These are phyloP conservation scores for Podilymbus podiceps DNA, from an alignment of 2,113 vertebrate genomes.

Conservation along the genomic window DNA sequence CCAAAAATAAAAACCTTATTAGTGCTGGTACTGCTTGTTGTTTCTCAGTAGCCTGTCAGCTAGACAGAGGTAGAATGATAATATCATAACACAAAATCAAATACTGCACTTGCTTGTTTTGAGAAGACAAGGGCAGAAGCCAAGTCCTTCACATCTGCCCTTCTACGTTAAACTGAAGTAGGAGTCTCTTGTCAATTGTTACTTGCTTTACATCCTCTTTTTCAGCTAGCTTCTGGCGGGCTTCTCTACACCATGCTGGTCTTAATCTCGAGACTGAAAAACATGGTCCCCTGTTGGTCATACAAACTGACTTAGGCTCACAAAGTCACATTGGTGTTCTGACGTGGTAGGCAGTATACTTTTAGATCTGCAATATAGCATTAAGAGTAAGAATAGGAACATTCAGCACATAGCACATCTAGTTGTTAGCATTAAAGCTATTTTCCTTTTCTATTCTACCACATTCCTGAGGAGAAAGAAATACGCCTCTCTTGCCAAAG, in stretches of 20 bases:
- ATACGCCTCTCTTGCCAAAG: neutral
- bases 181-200: neutral
- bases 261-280: neutral
- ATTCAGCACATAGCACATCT: fast-evolving
- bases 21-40: neutral
- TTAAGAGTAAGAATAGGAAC: neutral
- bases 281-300: neutral
- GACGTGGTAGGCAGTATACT: neutral
- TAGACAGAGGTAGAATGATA: neutral
- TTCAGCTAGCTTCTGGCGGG: neutral
- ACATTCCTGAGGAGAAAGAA: neutral
- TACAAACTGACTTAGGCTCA: neutral
- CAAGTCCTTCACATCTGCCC: neutral
- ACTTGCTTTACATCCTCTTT: neutral
- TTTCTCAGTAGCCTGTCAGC: neutral
- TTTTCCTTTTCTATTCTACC: neutral
- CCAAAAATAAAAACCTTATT: constrained; percentile 23
- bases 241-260: neutral
- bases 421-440: neutral
- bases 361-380: neutral
- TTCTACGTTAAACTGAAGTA: neutral
- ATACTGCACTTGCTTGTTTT: neutral
- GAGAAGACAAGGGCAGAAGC: neutral
- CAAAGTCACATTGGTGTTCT: neutral
- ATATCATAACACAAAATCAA: neutral